A percentile compares a stretch with the other conserved stretches of the same genome.
These are phyloP conservation scores for Cydia amplana DNA, from an alignment of 1,140 invertebrate genomes.

Conservation along the genomic window DNA sequence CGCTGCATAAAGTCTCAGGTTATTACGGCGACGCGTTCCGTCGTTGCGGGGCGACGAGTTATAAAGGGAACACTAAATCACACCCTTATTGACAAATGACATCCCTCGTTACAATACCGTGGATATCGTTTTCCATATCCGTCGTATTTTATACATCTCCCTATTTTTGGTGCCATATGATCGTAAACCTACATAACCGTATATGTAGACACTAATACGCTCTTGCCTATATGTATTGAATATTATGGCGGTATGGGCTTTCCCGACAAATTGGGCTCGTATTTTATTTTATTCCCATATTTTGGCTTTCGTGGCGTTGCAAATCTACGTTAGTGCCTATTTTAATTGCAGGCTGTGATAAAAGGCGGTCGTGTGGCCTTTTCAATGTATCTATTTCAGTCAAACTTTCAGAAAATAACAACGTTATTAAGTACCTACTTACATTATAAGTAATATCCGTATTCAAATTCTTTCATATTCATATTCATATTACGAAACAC, in stretches of 20 bases:
- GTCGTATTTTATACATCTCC: constrained; percentile 55
- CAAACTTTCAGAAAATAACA: too few relatives aligned
- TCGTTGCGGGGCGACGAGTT: constrained; percentile 40
- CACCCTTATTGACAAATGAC: constrained; percentile 66
- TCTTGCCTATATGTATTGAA: constrained; percentile 2
- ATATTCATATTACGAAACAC: too few relatives aligned
- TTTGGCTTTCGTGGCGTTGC: background rate
- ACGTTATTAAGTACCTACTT: too few relatives aligned
- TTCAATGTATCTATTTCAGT: too few relatives aligned
- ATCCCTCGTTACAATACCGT: constrained; percentile 61
- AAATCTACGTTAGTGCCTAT: too few relatives aligned
- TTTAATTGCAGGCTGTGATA: too few relatives aligned
- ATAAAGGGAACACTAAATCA: constrained; percentile 65
- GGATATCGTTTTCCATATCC: constrained; percentile 50
- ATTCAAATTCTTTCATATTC: too few relatives aligned
- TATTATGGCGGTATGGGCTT: background rate
- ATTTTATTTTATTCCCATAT: background rate
- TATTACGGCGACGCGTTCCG: constrained; percentile 52
- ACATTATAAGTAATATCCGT: too few relatives aligned
- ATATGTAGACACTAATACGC: background rate
- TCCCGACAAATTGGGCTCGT: background rate
- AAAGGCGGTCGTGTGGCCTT: too few relatives aligned
- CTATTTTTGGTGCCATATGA: constrained; percentile 39
- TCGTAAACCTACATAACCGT: constrained; percentile 34
- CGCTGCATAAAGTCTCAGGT: constrained; percentile 52